Conservation (phyloP, 2,888 invertebrate species). For the Hirtodrosophila confusa region DNA sequence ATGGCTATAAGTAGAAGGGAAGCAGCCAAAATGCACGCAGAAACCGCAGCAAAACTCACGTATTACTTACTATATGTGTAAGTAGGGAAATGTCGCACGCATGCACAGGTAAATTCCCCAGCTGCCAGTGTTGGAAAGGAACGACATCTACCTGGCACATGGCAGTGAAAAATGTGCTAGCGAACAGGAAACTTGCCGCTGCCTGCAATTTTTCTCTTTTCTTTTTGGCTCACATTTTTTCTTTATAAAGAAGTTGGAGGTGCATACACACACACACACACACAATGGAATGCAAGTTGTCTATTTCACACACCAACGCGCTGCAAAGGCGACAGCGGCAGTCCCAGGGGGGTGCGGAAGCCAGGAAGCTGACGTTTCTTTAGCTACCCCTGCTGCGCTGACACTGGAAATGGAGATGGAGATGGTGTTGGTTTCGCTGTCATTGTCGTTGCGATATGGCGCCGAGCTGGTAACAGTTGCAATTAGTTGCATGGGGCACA, state of each 20-base stretch:
- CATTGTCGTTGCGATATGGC: constrained; percentile 61
- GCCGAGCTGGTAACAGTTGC: constrained; percentile 62
- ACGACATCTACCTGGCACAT: constrained; percentile 61
- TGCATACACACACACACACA: constrained; percentile 25
- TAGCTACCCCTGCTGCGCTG: neutral
- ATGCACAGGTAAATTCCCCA: constrained; percentile 69
- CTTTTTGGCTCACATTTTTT: constrained; percentile 26
- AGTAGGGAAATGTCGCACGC: constrained; percentile 42
- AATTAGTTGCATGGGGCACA: constrained; percentile 63
- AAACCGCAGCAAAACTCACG: too few relatives aligned
- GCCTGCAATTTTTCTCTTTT: constrained; percentile 28
- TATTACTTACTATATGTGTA: too few relatives aligned
- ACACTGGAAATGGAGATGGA: neutral
- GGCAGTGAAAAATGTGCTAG: constrained; percentile 67
- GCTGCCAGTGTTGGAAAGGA: constrained; percentile 60
- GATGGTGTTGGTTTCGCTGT: constrained; percentile 28
- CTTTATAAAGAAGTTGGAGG: constrained; percentile 46
- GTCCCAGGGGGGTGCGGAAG: constrained; percentile 18
- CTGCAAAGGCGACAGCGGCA: constrained; percentile 45
- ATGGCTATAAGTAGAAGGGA: too few relatives aligned
- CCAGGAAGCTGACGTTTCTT: constrained; percentile 13
- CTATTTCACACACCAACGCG: constrained; percentile 77
- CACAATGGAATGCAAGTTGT: constrained; percentile 63
- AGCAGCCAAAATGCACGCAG: too few relatives aligned
- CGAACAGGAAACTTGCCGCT: constrained; percentile 52